Base-by-base conservation (phyloP, 2,797 vertebrate species). In the Dipus sagitta region DNA sequence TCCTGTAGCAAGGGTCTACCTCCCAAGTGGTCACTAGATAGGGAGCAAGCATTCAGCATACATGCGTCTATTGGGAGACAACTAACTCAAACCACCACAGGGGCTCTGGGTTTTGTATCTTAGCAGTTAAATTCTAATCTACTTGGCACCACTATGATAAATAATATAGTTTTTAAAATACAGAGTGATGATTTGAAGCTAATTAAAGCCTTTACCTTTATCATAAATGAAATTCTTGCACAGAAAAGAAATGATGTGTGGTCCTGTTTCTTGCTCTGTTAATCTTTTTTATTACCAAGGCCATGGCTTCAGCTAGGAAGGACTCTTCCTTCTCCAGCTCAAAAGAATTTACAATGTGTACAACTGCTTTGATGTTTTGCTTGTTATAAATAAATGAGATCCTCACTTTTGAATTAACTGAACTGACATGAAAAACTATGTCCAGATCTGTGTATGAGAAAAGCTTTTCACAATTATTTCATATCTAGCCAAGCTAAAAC, bases 321-420 rank as follows among this genome's bases (percentile, higher is more conserved):
- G 30, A 52, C 21, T 92, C 21, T 12, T 15, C 47, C 13, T n/a
- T 4, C 23, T 26, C 4, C 5, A 47, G 3, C 14, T 30, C 32
- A 42, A 30, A 42, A 88, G 20, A 79, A 34, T 83, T 52, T 21
- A 14, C 23, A 65, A 47, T 75, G 17, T 62, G 52, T 62, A 24
- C 21, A 62, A 17, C 2, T 5, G 11, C 52, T 87, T 90, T 71
- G 17, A 52, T 86, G 52, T 52, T 92, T 64, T 79, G 2, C 0
- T 86, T 54, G 79, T 86, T 52, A 9, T 34, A 85, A 90, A 28
- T 42, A 85, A 93, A 89, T 80, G 9, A 58, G 17, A 86, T 24
- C 8, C 7, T 94, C 52, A 87, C 14, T 93, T 95, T 87, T 64
- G 58, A 87, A 42, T 72, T 77, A 87, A 12, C 34, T 74, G 26